Base-by-base conservation (phyloP, 2,888 invertebrate species). In the Eupithecia tripunctaria region DNA sequence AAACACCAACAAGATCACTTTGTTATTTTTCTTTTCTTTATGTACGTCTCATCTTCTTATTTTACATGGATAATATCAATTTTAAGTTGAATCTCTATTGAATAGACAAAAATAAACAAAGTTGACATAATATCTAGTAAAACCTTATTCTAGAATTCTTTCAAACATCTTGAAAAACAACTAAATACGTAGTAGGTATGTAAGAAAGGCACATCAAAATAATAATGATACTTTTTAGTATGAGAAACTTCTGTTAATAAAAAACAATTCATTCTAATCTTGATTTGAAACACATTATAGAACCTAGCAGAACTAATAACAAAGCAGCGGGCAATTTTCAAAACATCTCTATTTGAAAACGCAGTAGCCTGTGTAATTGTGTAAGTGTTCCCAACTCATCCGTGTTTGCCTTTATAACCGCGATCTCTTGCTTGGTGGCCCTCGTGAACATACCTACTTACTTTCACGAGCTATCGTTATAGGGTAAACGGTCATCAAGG, bases 401-500 rank as follows among this genome's bases (percentile, higher is more conserved):
- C 60, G 14, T 59, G 69, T 67, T 27, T 15, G 32, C 21, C 38
- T 68, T 59, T 74, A 71, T 74, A 69, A 69, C 43, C 56, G 60
- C 43, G 29, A 72, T 72, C 67, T 69, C 71, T 72, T 71, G 68
- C 71, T 72, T 64, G 74, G 74, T 74, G 74, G 74, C 74, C 74
- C 43, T 27, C 62, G 69, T 64, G 63, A 74, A 72, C 71, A 70
- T 59, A 59, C 47, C 64, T 36, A 56, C 62, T 63, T 36, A 29
- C n/a, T 32, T 63, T 75, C 56, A 47, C 62, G 70, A 71, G 80
- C 72, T 82, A 77, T 80, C 78, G 67, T 76, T 82, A 78, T 80
- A 56, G 56, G 72, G 63, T 64, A 63, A 36, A 38, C 38, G 25
- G 14, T 36, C 14, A 36, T 64, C 32, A 63, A 32, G 32, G n/a